Evolutionary conservation across 2,888 invertebrate genomes (phyloP).

Genomic region (Folsomia candida): DNA sequence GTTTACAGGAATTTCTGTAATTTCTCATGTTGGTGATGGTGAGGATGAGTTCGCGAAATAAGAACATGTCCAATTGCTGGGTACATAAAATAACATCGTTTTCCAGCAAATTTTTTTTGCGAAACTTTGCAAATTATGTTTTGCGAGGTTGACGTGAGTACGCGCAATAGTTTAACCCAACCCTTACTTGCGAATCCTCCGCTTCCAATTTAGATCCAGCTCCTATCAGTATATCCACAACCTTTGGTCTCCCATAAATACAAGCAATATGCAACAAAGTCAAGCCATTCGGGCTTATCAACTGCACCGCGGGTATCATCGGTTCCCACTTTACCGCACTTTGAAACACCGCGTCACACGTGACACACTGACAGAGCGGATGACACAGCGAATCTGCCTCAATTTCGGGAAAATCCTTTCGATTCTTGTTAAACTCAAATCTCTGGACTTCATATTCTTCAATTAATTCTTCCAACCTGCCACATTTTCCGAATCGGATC

Average conservation of each 20-base stretch:
- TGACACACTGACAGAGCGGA: constrained; percentile 74
- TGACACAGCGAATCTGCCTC: constrained; percentile 63
- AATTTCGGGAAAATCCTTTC: constrained; percentile 7
- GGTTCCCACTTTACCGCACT: constrained; percentile 57
- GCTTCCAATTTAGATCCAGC: constrained; percentile 64
- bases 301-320: constrained; percentile 29
- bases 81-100: too few species aligned
- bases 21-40: too few species aligned
- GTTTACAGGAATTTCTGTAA: too few species aligned
- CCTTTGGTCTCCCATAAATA: constrained; percentile 66
- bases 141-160: too few species aligned
- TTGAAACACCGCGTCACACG: constrained; percentile 60
- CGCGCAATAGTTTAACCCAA: too few species aligned
- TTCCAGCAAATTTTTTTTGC: too few species aligned
- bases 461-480: constrained; percentile 55
- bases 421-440: background rate
- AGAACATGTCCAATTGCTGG: too few species aligned
- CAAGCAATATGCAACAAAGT: constrained; percentile 72
- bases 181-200: constrained; percentile 47
- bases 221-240: constrained; percentile 65
- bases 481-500: constrained; percentile 60
- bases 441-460: background rate
- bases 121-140: too few species aligned
- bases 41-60: too few species aligned
- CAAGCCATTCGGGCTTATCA: constrained; percentile 63